Evolutionary conservation across 30 jellyfish, hydroid and myxozoan species (phyloP), one percentile per base, ranked within the genome.

Genomic region (Aurelia sp.): DNA sequence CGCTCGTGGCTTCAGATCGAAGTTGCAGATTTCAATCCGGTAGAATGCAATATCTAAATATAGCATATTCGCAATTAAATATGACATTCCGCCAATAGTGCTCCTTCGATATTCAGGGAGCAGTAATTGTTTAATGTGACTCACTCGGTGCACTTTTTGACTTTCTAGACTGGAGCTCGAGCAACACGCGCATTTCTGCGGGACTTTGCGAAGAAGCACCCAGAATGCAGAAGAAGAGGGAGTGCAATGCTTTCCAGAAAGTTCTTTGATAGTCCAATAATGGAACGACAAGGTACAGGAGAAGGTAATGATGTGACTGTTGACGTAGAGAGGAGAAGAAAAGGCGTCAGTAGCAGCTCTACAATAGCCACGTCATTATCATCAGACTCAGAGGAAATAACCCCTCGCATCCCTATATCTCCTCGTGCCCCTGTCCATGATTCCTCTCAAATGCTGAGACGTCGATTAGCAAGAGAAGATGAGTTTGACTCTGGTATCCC

Each of bases 111-210:
- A 3, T 0, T 73, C 44, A 15, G 15, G 27, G 72, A 18, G 88
- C 17, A 31, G 60, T 20, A 31, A 53, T 53, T 13, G 10, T 77
- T 20, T 23, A 18, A 4, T 41, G 4, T 62, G 22, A 53, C 20
- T 13, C 13, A 6, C 19, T 11, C 0, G 31, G 5, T 53, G 11
- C 27, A 5, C 19, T 30, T 22, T 37, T 84, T 67, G 20, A n/a
- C n/a, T 23, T 93, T 68, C 18, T 62, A 95, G 99, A 95, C 96
- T 85, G 99, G 99, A 20, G 99, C 97, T 17, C 83, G 96, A 17
- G 97, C 98, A 16, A 92, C 99, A 27, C 79, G 98, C 31, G 91
- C 99, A 35, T 95, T 95, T 68, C 85, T 95, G 65, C 82, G 98
- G 48, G 96, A 95, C 62, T 95, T 76, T 71, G 95, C 98, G 13